Base-by-base conservation (phyloP, 2,888 invertebrate genomes). In the Caenorhabditis sinica region DNA sequence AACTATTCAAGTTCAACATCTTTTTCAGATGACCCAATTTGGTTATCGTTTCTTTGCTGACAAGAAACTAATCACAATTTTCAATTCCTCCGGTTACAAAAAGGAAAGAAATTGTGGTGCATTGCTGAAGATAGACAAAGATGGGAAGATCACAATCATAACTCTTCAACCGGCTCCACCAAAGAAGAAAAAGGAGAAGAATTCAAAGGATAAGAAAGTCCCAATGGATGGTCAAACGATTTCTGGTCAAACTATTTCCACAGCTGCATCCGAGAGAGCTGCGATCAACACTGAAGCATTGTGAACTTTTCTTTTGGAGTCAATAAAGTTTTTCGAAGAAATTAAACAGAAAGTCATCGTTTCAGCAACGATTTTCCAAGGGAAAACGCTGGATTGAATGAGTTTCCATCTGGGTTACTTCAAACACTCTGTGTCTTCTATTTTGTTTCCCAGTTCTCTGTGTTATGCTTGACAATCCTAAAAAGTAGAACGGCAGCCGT, bases 1-100 rank as follows among this genome's bases (percentile, higher is more conserved):
- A 17, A 28, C 20, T 36, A 6, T 28, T 33, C 30, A 53, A 1
- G 20, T 11, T 6, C 4, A 30, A 36, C 28, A 23, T 33, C 9
- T 9, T 53, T 43, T 73, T 63, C 51, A 73, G 61, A 61, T 33
- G 20, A 23, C 33, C 23, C 73, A 49, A 36, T 73, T 36, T n/a
- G 73, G 73, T 1, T 51, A 63, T 63, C 61, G 73, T 9, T 63
- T 33, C 33, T 73, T 73, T 23, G 61, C 73, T 23, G 45, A 60
- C 1, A 73, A 49, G 20, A 66, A 63, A 45, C 8, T 82, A 61
- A 65, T 83, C 33, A 86, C 86, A 60, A 66, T 86, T n/a, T 86
- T 86, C 71, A 76, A 71, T 17, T 81, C 81, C 0, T 53, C 77
- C 3, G 53, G 66, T 11, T 82, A 68, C 30, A 56, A 65, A 56